Evolutionary conservation across 1,140 invertebrate species (phyloP).

Genomic region (Fopius arisanus): DNA sequence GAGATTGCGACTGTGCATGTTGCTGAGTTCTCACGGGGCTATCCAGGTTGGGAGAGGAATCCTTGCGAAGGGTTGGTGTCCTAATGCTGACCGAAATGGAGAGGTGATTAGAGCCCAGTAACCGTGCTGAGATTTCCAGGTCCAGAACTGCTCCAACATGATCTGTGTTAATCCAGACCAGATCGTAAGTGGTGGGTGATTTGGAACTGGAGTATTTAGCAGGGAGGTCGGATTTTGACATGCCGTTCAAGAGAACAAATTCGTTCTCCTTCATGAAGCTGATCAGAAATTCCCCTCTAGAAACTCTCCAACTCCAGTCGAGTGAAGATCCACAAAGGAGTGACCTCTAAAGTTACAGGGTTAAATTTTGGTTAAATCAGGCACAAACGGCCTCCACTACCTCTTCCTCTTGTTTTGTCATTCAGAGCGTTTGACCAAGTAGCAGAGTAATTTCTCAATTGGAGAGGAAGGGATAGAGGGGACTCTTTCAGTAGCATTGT

Average conservation of each 20-base stretch:
- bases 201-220: background rate
- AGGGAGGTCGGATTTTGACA: background rate
- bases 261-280: background rate
- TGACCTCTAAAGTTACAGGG: background rate
- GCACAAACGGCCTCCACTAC: background rate
- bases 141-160: no score
- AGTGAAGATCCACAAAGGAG: background rate
- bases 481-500: background rate
- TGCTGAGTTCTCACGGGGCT: no score
- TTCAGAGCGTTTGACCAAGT: background rate
- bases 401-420: background rate
- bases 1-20: no score
- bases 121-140: no score
- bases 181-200: background rate
- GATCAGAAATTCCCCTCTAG: background rate
- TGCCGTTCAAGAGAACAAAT: background rate
- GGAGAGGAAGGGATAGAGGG: background rate
- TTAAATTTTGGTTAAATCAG: background rate
- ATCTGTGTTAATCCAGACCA: background rate
- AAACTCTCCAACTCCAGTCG: background rate
- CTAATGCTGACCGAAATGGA: no score
- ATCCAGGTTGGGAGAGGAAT: no score
- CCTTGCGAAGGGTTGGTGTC: no score
- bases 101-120: no score
- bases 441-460: background rate